Evolutionary conservation across 2,113 vertebrate species (phyloP).

Genomic region (Mixornis gularis): DNA sequence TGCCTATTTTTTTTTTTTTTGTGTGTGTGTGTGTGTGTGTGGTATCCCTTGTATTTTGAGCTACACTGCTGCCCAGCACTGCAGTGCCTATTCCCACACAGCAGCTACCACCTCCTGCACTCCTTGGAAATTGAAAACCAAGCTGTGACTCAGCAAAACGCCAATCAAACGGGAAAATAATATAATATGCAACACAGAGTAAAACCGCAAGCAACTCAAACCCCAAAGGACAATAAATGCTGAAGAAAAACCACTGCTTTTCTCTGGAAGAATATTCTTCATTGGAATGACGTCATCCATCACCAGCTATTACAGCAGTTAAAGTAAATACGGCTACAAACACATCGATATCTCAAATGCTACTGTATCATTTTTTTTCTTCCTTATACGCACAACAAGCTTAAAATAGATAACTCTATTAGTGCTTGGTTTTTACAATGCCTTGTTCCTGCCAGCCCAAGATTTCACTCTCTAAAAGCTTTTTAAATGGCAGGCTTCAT

Average conservation of each 20-base stretch:
- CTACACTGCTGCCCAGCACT: not conserved
- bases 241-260: not conserved
- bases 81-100: not conserved
- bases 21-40: too few species aligned
- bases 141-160: conserved; percentile 41
- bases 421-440: not conserved
- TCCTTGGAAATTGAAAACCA: not conserved
- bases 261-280: not conserved
- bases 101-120: not conserved
- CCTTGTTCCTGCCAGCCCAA: not conserved
- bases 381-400: not conserved
- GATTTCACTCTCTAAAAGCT: not conserved
- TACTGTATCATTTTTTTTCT: not conserved
- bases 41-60: not conserved
- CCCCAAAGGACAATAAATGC: not conserved
- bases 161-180: not conserved
- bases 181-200: not conserved
- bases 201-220: not conserved
- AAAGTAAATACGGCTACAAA: not conserved
- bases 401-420: not conserved
- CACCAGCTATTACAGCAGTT: not conserved
- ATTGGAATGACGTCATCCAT: not conserved
- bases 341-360: not conserved
- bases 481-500: not conserved
- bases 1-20: not conserved